These are phyloP conservation scores for Sebastolobus alascanus DNA, from an alignment of 2,797 vertebrate genomes.

Conservation along the genomic window DNA sequence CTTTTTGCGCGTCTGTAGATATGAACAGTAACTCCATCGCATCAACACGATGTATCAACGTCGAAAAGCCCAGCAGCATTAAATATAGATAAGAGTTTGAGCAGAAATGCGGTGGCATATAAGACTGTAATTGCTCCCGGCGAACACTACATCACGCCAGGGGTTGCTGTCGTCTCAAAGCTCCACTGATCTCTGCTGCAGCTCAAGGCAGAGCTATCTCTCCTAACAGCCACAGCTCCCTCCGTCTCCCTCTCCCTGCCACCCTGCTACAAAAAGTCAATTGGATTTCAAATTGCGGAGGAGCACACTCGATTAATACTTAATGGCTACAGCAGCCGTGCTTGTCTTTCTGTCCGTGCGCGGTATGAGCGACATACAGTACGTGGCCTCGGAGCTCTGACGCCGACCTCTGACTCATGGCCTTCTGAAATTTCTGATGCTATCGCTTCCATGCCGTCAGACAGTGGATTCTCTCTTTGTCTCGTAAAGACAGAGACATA, in stretches of 20 bases:
- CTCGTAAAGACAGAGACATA: slow-evolving; percentile 7
- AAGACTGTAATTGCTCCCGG: slow-evolving; percentile 54
- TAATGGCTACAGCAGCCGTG: slow-evolving; percentile 43
- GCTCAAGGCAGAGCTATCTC: slow-evolving; percentile 45
- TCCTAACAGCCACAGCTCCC: slow-evolving; percentile 19
- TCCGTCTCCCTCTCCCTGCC: slow-evolving; percentile 20
- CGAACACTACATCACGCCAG: slow-evolving; percentile 41
- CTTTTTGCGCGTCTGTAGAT: slow-evolving; percentile 16
- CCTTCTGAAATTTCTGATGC: slow-evolving; percentile 5
- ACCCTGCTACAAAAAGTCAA: slow-evolving; percentile 54
- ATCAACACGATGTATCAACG: background rate
- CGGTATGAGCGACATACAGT: slow-evolving; percentile 11
- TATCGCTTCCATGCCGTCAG: background rate
- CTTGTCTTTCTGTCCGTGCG: slow-evolving; percentile 39
- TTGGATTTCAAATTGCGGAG: slow-evolving; percentile 67
- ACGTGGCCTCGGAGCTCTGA: slow-evolving; percentile 9
- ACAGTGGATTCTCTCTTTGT: background rate
- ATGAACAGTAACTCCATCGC: slow-evolving; percentile 16
- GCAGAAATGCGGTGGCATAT: slow-evolving; percentile 36
- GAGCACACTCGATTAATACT: slow-evolving; percentile 64
- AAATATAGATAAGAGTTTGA: slow-evolving; percentile 62
- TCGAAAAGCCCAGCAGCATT: slow-evolving; percentile 33
- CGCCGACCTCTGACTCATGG: slow-evolving; percentile 8
- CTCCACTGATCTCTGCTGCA: slow-evolving; percentile 44
- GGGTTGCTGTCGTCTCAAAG: slow-evolving; percentile 55